These are phyloP conservation scores for Frankliniella fusca DNA, from an alignment of 2,888 invertebrate genomes.

Conservation along the genomic window DNA sequence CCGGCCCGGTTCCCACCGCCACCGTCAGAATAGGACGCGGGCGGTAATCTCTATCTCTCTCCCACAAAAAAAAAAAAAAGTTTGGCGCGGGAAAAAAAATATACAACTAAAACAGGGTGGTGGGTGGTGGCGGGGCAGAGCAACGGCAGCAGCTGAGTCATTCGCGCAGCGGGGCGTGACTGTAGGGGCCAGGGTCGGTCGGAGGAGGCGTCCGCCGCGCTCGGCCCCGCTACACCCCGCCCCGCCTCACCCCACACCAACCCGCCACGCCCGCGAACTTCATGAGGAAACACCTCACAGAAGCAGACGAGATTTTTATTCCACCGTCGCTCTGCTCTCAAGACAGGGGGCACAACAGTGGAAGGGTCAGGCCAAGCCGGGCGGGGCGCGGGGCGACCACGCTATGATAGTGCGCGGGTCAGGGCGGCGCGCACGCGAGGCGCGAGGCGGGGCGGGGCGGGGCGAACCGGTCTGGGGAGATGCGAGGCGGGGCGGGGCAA, in stretches of 20 bases:
- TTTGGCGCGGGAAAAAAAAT: background rate
- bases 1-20: background rate
- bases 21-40: background rate
- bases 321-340: background rate
- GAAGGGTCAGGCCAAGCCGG: background rate
- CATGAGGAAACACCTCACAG: background rate
- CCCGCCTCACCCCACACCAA: too few relatives aligned
- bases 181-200: background rate
- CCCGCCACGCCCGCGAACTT: background rate
- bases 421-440: background rate
- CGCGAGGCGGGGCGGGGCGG: background rate
- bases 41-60: background rate
- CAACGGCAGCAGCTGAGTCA: slow-evolving; percentile 16
- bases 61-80: background rate
- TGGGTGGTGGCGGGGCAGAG: background rate
- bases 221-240: too few relatives aligned
- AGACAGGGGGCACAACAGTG: background rate
- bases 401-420: background rate
- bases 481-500: background rate
- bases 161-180: slow-evolving; percentile 10
- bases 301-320: too few relatives aligned
- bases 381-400: background rate
- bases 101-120: background rate
- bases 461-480: background rate
- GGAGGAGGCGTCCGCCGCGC: too few relatives aligned